phyloP scores from a whole-genome alignment of 1,140 invertebrate genomes.

The Thalassaphorura encarpata region DNA sequence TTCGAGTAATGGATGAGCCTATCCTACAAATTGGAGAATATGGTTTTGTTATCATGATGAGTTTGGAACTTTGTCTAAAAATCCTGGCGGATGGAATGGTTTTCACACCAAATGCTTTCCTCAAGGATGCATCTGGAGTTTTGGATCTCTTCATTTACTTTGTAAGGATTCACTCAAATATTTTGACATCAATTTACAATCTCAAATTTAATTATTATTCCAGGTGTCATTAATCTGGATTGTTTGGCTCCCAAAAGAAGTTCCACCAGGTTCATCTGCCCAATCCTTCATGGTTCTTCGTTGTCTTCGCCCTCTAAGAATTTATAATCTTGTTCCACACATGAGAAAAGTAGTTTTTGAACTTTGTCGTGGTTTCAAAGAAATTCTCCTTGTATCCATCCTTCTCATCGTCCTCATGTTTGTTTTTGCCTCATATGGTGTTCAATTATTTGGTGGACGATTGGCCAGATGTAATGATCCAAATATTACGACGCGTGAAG shows the following conservation, averaged over 20 bases:
- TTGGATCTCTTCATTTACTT: slow-evolving; percentile 96
- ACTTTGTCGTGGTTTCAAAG: slow-evolving; percentile 96
- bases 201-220: slow-evolving; percentile 26
- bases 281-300: slow-evolving; percentile 94
- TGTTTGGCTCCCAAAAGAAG: slow-evolving; percentile 87
- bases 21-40: slow-evolving; percentile 91
- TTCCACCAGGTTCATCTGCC: slow-evolving; percentile 81
- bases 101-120: slow-evolving; percentile 97
- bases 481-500: slow-evolving; percentile 64
- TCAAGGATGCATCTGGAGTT: slow-evolving; percentile 93
- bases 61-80: slow-evolving; percentile 87
- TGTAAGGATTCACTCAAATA: slow-evolving; percentile 57
- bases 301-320: slow-evolving; percentile 88
- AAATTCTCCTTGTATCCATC: slow-evolving; percentile 84
- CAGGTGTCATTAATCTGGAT: slow-evolving; percentile 88
- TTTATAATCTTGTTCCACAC: slow-evolving; percentile 96
- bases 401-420: slow-evolving; percentile 97
- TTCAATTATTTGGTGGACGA: slow-evolving; percentile 92
- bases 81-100: slow-evolving; percentile 95
- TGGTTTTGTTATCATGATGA: slow-evolving; percentile 96
- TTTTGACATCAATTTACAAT: no score
- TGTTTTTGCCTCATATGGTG: slow-evolving; percentile 97
- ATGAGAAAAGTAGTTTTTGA: slow-evolving; percentile 99
- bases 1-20: slow-evolving; percentile 74
- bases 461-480: slow-evolving; percentile 96